Evolutionary conservation across 2,888 invertebrate species (phyloP).

Genomic region (Hybos culiciformis): DNA sequence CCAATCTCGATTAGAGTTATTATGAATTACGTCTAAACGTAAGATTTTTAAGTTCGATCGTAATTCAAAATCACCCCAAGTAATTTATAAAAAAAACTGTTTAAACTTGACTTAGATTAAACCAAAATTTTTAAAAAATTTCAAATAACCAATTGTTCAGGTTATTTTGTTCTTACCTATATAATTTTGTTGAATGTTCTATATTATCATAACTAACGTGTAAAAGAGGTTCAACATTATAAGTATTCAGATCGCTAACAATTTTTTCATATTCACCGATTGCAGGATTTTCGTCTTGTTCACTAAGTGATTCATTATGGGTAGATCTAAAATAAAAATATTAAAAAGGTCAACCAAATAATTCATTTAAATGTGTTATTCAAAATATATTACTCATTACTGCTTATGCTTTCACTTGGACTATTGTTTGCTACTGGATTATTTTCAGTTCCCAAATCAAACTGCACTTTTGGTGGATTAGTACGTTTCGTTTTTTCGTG

Average conservation of each 20-base stretch:
- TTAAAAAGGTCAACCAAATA: background rate
- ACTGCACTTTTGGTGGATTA: conserved; percentile 29
- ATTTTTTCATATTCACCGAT: conserved; percentile 15
- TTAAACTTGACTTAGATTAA: too few species aligned
- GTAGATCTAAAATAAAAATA: conserved; percentile 9
- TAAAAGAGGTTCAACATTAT: conserved; percentile 40
- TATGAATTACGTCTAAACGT: background rate
- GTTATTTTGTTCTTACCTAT: conserved; percentile 29
- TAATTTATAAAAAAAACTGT: too few species aligned
- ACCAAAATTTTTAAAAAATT: too few species aligned
- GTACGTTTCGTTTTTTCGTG: conserved; percentile 14
- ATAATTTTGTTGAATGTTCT: conserved; percentile 39
- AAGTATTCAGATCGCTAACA: conserved; percentile 34
- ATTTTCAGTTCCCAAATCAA: conserved; percentile 31
- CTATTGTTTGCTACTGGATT: conserved; percentile 20
- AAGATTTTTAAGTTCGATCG: background rate
- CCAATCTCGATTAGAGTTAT: background rate
- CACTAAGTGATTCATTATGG: conserved; percentile 15
- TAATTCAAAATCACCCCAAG: background rate
- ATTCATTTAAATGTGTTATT: background rate
- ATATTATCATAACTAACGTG: conserved; percentile 39
- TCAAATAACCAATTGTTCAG: background rate
- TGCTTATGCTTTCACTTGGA: conserved; percentile 32
- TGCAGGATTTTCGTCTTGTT: conserved; percentile 22
- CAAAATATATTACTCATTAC: conserved; percentile 26